A percentile compares a stretch with the other conserved stretches of the same genome.
Evolutionary conservation across 64 coral and sea anemone species (phyloP).

Genomic region (Hydrozoanthus tunicans): DNA sequence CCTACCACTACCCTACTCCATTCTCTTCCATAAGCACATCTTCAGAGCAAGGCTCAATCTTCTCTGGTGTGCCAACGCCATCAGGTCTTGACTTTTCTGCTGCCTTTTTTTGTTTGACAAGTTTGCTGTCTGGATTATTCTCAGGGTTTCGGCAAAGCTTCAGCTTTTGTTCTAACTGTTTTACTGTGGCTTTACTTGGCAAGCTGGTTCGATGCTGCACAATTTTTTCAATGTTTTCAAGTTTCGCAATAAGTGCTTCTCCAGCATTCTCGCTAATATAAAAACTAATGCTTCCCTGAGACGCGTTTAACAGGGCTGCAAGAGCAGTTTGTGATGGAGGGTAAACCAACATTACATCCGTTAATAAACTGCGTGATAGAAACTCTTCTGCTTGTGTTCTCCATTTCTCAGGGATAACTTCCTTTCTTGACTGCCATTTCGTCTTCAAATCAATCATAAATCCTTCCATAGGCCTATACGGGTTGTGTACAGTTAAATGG

Average conservation of each 20-base stretch:
- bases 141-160: conserved; percentile 86
- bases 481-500: conserved; percentile 90
- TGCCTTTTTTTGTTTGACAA: conserved; percentile 74
- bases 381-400: conserved; percentile 72
- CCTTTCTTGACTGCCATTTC: conserved; percentile 41
- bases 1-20: background rate
- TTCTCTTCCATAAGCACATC: conserved; percentile 28
- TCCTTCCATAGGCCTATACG: conserved; percentile 93
- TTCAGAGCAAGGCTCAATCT: background rate
- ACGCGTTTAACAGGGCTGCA: conserved; percentile 69
- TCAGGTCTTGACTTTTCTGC: conserved; percentile 51
- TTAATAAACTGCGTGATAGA: conserved; percentile 62
- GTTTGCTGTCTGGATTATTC: conserved; percentile 86
- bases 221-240: conserved; percentile 39
- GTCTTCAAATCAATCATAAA: conserved; percentile 97
- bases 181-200: conserved; percentile 62
- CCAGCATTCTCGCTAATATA: conserved; percentile 67
- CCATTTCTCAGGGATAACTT: conserved; percentile 76
- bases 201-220: conserved; percentile 43
- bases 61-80: conserved; percentile 6
- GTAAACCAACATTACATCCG: conserved; percentile 77
- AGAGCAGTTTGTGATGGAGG: conserved; percentile 94
- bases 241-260: conserved; percentile 48
- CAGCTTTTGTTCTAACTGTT: conserved; percentile 81
- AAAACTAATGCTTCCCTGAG: conserved; percentile 46